A percentile compares a stretch with the other conserved stretches of the same genome.
Evolutionary conservation across 2,888 invertebrate genomes (phyloP).

Genomic region (Microctonus hyperodae): DNA sequence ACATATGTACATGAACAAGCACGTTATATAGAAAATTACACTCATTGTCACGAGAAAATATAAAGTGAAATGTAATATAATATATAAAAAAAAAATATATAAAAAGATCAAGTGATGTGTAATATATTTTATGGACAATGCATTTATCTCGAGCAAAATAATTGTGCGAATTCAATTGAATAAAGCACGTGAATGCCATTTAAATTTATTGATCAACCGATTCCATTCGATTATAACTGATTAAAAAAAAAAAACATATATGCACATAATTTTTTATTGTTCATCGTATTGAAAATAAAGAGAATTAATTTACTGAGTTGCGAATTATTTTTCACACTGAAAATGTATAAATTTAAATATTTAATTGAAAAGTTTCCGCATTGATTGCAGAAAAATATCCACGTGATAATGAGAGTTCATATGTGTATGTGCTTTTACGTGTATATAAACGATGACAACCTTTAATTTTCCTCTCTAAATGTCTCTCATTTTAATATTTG

Average conservation of each 20-base stretch:
- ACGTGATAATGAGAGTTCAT: neutral
- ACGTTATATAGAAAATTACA: too few relatives aligned
- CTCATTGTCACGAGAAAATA: too few relatives aligned
- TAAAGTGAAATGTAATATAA: too few relatives aligned
- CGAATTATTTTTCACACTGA: neutral
- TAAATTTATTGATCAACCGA: neutral
- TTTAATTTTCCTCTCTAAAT: neutral
- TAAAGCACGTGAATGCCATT: neutral
- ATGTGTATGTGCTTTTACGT: neutral
- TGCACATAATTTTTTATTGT: neutral
- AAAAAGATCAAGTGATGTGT: neutral
- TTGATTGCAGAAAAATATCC: neutral
- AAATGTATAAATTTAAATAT: neutral
- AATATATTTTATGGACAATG: neutral
- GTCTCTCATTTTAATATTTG: neutral
- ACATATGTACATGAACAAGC: neutral
- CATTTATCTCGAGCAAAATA: neutral
- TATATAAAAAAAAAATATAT: neutral
- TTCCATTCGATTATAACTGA: neutral
- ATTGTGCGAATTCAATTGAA: constrained; percentile 6
- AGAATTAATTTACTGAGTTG: neutral
- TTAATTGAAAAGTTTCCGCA: neutral
- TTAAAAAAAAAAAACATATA: neutral
- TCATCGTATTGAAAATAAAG: neutral
- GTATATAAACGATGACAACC: neutral